A percentile compares a stretch with the other conserved stretches of the same genome.
Conservation (phyloP, 2,888 invertebrate genomes). For the Trichopoda pennipes region DNA sequence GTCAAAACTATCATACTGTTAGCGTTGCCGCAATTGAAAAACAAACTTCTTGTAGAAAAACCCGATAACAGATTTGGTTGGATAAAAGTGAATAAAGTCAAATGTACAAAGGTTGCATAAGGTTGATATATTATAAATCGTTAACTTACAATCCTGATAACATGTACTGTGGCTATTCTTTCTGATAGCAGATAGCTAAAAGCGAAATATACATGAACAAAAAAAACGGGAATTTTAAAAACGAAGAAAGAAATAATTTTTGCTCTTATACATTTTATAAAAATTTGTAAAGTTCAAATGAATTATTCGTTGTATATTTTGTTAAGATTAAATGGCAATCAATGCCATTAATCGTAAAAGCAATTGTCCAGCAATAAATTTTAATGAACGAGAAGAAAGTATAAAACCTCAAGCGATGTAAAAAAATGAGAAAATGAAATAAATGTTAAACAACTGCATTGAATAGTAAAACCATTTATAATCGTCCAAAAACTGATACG, state of each 20-base stretch:
- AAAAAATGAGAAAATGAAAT: constrained; percentile 10
- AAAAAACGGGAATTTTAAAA: neutral
- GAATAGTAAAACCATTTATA: constrained; percentile 54
- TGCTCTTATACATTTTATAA: neutral
- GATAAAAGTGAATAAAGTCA: neutral
- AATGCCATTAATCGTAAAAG: constrained; percentile 66
- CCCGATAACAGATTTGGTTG: neutral
- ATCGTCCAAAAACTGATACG: constrained; percentile 35
- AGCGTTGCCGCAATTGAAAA: no score
- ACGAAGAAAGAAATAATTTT: neutral
- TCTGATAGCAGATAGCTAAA: neutral
- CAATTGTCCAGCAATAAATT: constrained; percentile 65
- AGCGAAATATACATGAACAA: neutral
- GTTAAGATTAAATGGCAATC: constrained; percentile 66
- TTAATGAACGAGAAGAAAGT: constrained; percentile 13
- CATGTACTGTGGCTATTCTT: neutral
- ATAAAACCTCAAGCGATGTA: neutral
- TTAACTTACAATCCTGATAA: constrained; percentile 13
- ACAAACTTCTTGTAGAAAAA: neutral
- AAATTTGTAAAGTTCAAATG: constrained; percentile 41
- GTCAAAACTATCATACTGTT: no score
- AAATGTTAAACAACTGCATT: constrained; percentile 43
- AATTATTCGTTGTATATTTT: constrained; percentile 57
- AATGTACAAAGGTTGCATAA: constrained; percentile 21
- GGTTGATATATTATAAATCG: neutral